Evolutionary conservation across 1,140 invertebrate species (phyloP), one percentile per base, ranked within the genome.

Genomic region (Apocrypta bakeri): DNA sequence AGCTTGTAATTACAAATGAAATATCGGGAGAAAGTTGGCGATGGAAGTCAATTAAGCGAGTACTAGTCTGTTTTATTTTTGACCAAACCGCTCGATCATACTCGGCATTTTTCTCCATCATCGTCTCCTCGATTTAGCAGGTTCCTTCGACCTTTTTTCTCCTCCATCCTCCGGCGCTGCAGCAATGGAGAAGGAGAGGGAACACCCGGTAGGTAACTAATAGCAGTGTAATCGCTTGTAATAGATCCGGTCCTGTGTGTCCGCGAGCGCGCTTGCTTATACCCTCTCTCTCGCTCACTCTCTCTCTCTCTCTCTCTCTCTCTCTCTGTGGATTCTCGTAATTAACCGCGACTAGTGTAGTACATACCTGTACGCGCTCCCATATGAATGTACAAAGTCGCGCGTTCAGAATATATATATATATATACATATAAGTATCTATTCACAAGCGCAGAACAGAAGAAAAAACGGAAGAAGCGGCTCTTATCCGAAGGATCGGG

Each of bases 131-230:
- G 63, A 66, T 66, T 66, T 66, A 25, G 24, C 27, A 66, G 63
- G 24, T 71, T 71, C 48, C 48, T 21, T 56, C 72, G 21, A 17
- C 17, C 17, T 56, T 21, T 56, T 56, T 1, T 17, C 21, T 56
- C 40, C 2, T 56, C 48, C 14, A 7, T 21, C 2, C 21, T 1
- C 17, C 48, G 21, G 17, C 48, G 17, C 0, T 21, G 0, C 17
- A 14, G 21, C 33, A 9, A 37, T 1, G 21, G 48, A 56, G 48
- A n/a, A n/a, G 7, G 48, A 56, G 48, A 56, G 48, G 85, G 88
- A 88, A 88, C 88, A 88, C 86, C 87, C 88, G 84, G 88, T 88
- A 87, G 87, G 87, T 88, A 89, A 88, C 88, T 89, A 88, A 89
- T 89, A 88, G 88, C 87, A 86, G 88, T 88, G 87, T 88, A 89